Conservation (phyloP, 2,797 vertebrate genomes). For the Urocyon cinereoargenteus region DNA sequence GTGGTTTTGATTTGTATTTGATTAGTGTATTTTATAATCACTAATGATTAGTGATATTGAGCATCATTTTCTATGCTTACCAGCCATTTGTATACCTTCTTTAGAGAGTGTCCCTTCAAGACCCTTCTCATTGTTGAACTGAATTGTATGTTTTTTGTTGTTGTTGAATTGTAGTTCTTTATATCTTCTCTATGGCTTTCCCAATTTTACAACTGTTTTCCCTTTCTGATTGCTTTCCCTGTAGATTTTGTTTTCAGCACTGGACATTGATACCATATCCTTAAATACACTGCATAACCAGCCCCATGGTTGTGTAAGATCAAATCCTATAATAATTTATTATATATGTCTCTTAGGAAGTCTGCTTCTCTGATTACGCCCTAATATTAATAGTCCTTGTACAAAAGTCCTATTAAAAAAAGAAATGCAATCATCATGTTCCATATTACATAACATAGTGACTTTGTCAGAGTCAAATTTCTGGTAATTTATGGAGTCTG, state of each 20-base stretch:
- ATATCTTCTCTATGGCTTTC: not conserved
- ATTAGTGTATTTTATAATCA: no score
- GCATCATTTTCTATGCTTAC: not conserved
- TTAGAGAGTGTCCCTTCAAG: not conserved
- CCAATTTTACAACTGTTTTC: not conserved
- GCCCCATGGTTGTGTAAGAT: not conserved
- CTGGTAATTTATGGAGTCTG: not conserved
- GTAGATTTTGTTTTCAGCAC: not conserved
- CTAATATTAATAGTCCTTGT: not conserved
- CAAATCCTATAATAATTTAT: not conserved
- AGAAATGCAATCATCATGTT: not conserved
- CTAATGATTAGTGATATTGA: not conserved
- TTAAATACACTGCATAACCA: not conserved
- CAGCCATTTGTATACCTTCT: not conserved
- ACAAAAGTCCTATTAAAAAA: not conserved
- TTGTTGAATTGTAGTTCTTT: not conserved
- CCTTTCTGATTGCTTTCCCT: not conserved
- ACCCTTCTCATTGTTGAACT: not conserved
- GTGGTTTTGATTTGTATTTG: not conserved
- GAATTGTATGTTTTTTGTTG: not conserved
- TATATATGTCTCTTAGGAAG: not conserved
- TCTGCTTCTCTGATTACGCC: not conserved
- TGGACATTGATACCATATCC: not conserved
- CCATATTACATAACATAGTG: not conserved
- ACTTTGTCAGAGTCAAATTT: not conserved